Evolutionary conservation across 2,888 invertebrate genomes (phyloP), one percentile per base, ranked within the genome.

Genomic region (Cryptocephalus moraei): DNA sequence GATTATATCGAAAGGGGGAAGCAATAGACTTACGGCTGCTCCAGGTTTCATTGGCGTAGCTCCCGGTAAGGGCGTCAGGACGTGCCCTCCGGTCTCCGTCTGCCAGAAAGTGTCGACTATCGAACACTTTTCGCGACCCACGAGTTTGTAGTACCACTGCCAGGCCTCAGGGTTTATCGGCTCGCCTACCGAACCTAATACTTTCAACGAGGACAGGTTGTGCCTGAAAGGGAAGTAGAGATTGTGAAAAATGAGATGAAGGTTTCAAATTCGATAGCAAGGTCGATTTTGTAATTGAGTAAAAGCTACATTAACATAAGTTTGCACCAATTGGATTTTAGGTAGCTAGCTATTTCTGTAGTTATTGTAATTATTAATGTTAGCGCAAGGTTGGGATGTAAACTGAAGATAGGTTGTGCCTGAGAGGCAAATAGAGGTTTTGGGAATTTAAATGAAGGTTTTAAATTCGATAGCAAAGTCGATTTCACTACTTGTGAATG

Each of bases 21-120:
- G 2, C 6, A 6, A 22, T 33, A 10, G 9, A 76, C 84, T 81
- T 75, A 94, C 94, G 52, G 99, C 97, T 48, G 96, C 89, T 49
- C 97, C 97, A 1, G 99, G 97, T 72, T 99, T 99, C 82, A 93
- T 91, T 10, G 93, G 91, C 1, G 91, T 95, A 13, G 91, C 92
- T 13, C 95, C 96, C 0, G 99, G 97, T 44, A 99, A 72, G 33
- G 96, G 92, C 33, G 96, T 94, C 41, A 99, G 78, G 13, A 96
- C 91, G 73, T 97, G 96, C 0, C 97, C 97, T 8, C 97, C 97
- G 6, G 97, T 99, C 76, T 99, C 99, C 0, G 99, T 99, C 74
- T 99, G 99, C 97, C 97, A 99, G 73, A 94, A 99, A 0, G 99
- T 99, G 68, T 99, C 99, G 0, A 90, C 91, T 63, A 99, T 87